A percentile compares a stretch with the other conserved stretches of the same genome.
phyloP scores from a whole-genome alignment of 1,140 invertebrate species.

The Drosophila sucinea region DNA sequence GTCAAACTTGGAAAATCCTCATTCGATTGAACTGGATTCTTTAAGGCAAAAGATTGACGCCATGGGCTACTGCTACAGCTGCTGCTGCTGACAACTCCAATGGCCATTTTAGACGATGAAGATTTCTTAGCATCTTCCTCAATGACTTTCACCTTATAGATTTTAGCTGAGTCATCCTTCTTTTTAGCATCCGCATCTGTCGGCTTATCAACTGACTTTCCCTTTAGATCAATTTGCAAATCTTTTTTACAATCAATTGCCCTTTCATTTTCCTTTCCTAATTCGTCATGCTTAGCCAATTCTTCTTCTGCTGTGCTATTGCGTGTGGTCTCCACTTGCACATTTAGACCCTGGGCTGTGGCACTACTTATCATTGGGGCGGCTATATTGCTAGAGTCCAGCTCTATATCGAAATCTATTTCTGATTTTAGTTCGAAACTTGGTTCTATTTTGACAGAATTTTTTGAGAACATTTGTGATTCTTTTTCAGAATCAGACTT shows the following conservation, averaged over 20 bases:
- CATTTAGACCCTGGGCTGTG: slow-evolving; percentile 58
- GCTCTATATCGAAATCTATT: slow-evolving; percentile 16
- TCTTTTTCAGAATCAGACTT: slow-evolving; percentile 11
- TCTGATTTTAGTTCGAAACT: background rate
- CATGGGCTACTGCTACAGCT: background rate
- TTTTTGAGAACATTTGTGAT: background rate
- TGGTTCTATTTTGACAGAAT: no score
- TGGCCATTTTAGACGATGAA: background rate
- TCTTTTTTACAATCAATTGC: background rate
- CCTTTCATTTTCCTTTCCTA: slow-evolving; percentile 21
- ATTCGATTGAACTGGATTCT: background rate
- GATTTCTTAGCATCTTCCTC: background rate
- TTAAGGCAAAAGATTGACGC: background rate
- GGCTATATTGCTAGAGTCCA: slow-evolving; percentile 39
- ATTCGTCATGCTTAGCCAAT: background rate
- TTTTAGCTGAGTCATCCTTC: background rate
- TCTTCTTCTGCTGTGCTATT: background rate
- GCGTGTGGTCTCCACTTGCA: slow-evolving; percentile 50
- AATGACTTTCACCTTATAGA: slow-evolving; percentile 4
- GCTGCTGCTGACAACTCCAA: background rate
- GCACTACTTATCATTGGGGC: slow-evolving; percentile 65
- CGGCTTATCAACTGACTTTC: background rate
- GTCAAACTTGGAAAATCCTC: background rate
- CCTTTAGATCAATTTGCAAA: background rate
- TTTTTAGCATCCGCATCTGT: background rate